Evolutionary conservation across 1,140 invertebrate species (phyloP), one percentile per base, ranked within the genome.

Genomic region (Scaptomyza pallida): DNA sequence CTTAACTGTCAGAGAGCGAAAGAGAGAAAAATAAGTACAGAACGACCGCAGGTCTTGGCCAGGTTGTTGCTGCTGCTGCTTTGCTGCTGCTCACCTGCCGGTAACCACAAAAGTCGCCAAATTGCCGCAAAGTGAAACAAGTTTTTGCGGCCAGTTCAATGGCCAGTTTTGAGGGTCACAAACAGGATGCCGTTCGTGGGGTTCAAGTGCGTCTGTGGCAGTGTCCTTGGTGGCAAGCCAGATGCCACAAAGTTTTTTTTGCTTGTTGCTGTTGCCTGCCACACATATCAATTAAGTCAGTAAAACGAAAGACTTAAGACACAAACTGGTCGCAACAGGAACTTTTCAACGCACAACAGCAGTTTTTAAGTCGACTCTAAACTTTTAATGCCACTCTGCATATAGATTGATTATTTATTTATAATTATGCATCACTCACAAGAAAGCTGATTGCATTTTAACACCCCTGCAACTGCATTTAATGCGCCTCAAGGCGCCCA

Each of bases 341-440:
- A 86, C 82, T 78, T 71, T 72, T 86, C 72, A 71, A 3, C 68
- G 41, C n/a, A 44, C 33, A 45, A 44, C 47, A 48, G 23, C 55
- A 19, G 33, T 40, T 37, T 55, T 72, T 80, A 83, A 80, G 65
- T 51, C 65, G 82, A 62, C 81, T 83, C 61, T 78, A 83, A 82
- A 76, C 71, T 52, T 2, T 61, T 78, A 82, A 78, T 78, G 65
- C 75, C 65, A 40, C 77, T 69, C 33, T 63, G 81, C 81, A 85
- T 85, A 85, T 85, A 86, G 76, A 85, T 85, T 85, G 81, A 86
- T 77, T 86, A 74, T 74, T 85, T 74, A 72, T 68, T 59, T 72
- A 68, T 33, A 56, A 60, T 52, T 71, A 50, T 9, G 21, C n/a
- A 54, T 54, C 56, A 37, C 54, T 10, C 26, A 3, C 47, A 2